Evolutionary conservation across 2,888 invertebrate genomes (phyloP), one percentile per base, ranked within the genome.

Genomic region (Dasysyrphus albostriatus): DNA sequence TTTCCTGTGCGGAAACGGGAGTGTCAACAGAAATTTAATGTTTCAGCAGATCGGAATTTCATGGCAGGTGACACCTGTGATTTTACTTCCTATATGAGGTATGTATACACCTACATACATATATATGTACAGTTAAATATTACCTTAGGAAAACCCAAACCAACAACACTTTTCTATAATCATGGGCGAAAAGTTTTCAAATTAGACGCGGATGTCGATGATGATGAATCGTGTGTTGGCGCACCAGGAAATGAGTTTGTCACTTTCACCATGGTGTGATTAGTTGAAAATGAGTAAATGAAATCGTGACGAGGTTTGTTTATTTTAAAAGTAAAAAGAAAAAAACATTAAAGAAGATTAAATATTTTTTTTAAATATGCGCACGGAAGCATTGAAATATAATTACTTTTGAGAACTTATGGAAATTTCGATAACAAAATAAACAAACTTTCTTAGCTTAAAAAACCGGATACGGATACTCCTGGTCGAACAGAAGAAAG

Each of bases 41-140:
- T 81, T 77, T 39, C 80, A 73, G 32, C 73, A 77, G 67, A 81
- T 85, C 77, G 77, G 82, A 78, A 75, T 75, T 79, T 70, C 78
- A 78, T 83, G 74, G 42, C 81, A 73, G 73, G 76, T 69, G 73
- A 79, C 87, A 87, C 83, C 87, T 78, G 87, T 75, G 87, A 87
- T 78, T 87, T 87, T 77, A 24, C 32, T 56, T 19, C 44, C 58
- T 56, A 19, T 19, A 49, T 49, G 14, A 42, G 14, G 14, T 44
- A 44, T 8, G 12, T n/a, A n/a, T n/a, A n/a, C n/a, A n/a, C n/a
- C n/a, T n/a, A 24, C 2, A 24, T 39, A 39, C 7, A 5, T 39
- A 39, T 39, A 39, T 39, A 39, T 39, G 12, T 39, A 44, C 12
- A 44, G 14, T 2, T 2, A 44, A 49, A 49, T 19, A 49, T 49